Evolutionary conservation across 2,113 vertebrate species (phyloP).

Genomic region (Ahaetulla prasina): DNA sequence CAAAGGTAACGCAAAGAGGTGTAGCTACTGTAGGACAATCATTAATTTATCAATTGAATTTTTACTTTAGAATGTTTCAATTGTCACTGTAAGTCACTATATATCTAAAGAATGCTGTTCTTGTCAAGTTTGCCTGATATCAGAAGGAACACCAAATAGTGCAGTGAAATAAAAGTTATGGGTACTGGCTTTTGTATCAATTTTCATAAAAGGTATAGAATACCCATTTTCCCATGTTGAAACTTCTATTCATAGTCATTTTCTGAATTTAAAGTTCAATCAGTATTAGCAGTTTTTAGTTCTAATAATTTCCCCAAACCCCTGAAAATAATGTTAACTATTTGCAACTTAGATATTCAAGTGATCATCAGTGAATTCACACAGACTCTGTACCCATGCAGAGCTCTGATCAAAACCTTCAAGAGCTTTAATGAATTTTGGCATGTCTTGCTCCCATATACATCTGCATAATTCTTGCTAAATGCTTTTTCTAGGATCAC

Average conservation of each 20-base stretch:
- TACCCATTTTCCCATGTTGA: neutral
- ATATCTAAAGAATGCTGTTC: neutral
- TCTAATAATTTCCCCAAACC: neutral
- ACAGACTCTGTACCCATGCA: neutral
- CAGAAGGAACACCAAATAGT: neutral
- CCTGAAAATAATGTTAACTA: neutral
- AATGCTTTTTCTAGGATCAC: neutral
- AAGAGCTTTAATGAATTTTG: neutral
- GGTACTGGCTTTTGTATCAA: neutral
- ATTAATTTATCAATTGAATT: neutral
- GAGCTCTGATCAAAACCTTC: neutral
- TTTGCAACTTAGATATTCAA: neutral
- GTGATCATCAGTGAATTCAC: neutral
- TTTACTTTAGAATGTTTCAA: neutral
- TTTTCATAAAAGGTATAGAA: neutral
- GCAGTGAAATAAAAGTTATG: neutral
- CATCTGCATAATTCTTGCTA: neutral
- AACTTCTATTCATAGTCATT: neutral
- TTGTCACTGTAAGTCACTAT: neutral
- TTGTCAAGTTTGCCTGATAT: neutral
- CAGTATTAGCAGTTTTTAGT: neutral
- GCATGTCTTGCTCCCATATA: neutral
- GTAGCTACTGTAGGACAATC: neutral
- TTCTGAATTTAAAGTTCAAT: neutral
- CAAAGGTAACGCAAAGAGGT: neutral